phyloP scores from a whole-genome alignment of 2,888 invertebrate genomes.

The Eledone cirrhosa region DNA sequence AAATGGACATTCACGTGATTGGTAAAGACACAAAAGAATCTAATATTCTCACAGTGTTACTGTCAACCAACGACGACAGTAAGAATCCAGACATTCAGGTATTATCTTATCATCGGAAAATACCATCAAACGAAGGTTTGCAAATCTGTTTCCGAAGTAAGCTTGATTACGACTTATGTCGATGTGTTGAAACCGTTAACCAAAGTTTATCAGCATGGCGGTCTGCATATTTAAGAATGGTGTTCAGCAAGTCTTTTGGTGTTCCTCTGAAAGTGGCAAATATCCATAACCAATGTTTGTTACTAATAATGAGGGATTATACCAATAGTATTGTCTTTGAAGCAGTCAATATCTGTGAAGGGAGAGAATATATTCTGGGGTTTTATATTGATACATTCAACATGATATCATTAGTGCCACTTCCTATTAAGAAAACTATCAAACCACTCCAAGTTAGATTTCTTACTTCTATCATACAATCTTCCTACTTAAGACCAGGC shows the following conservation, averaged over 20 bases:
- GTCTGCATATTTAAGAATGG: not conserved
- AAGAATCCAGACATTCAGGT: not conserved
- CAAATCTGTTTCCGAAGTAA: constrained; percentile 3
- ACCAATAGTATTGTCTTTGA: constrained; percentile 16
- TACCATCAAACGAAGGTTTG: not conserved
- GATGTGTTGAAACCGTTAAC: not conserved
- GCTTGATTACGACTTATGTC: constrained; percentile 4
- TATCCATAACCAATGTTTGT: constrained; percentile 7
- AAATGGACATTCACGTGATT: constrained; percentile 8
- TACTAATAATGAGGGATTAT: constrained; percentile 21
- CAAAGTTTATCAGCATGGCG: constrained; percentile 17
- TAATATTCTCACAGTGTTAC: not conserved
- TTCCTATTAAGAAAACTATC: not conserved
- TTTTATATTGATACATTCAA: constrained; percentile 6
- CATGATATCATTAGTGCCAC: constrained; percentile 14
- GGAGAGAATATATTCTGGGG: not conserved
- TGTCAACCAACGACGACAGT: constrained; percentile 11
- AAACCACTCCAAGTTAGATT: constrained; percentile 22
- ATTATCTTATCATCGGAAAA: not conserved
- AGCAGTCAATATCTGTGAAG: constrained; percentile 17
- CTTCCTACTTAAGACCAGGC: constrained; percentile 11
- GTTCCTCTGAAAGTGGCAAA: not conserved
- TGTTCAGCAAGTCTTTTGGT: constrained; percentile 25
- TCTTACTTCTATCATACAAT: constrained; percentile 13
- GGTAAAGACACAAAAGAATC: not conserved